Evolutionary conservation across 2,888 invertebrate genomes (phyloP).

Genomic region (Phrixothrix hirtus): DNA sequence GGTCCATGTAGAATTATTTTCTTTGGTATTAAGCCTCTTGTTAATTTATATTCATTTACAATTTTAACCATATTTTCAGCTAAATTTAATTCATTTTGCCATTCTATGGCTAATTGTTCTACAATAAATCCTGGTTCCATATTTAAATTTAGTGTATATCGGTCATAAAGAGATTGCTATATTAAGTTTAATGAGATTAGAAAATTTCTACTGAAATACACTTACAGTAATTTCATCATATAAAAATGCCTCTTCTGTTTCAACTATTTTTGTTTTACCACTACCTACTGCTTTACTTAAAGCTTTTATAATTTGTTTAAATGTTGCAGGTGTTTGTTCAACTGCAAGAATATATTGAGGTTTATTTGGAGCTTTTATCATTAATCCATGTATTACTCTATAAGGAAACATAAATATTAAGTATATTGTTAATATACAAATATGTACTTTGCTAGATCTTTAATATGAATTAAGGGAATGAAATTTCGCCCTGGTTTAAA

Average conservation of each 20-base stretch:
- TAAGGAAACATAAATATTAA: constrained; percentile 8
- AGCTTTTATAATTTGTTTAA: constrained; percentile 61
- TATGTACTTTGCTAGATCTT: constrained; percentile 62
- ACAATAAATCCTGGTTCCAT: constrained; percentile 64
- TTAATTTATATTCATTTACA: constrained; percentile 57
- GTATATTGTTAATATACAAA: no score
- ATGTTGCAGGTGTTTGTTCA: constrained; percentile 62
- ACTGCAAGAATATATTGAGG: constrained; percentile 67
- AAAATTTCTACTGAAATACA: no score
- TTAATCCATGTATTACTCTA: constrained; percentile 44
- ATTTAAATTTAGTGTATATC: constrained; percentile 61
- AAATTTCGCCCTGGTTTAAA: constrained; percentile 63
- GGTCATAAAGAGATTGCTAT: constrained; percentile 63
- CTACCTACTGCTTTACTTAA: constrained; percentile 61
- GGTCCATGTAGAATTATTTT: constrained; percentile 67
- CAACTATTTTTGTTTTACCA: constrained; percentile 61
- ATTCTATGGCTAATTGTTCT: constrained; percentile 57
- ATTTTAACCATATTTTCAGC: constrained; percentile 56
- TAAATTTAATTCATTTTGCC: constrained; percentile 61
- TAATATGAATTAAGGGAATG: constrained; percentile 66
- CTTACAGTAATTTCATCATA: constrained; percentile 58
- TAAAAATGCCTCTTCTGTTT: constrained; percentile 62
- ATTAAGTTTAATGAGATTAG: no score
- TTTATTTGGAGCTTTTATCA: constrained; percentile 60
- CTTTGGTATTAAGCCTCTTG: constrained; percentile 62